phyloP scores from a whole-genome alignment of 1,140 invertebrate species.

The Cherax destructor region DNA sequence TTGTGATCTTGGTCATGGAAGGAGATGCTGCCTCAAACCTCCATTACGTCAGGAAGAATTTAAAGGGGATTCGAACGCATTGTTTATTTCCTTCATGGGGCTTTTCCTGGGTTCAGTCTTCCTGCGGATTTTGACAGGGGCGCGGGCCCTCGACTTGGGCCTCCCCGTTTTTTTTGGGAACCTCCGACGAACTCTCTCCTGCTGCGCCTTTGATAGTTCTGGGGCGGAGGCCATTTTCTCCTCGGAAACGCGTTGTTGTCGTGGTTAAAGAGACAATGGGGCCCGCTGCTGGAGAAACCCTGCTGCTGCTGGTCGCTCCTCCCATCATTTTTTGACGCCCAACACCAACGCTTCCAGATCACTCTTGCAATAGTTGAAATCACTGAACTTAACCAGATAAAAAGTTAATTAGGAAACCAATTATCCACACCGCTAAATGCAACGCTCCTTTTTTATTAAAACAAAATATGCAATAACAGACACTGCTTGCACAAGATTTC shows the following conservation, averaged over 20 bases:
- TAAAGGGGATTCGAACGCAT: slow-evolving; percentile 76
- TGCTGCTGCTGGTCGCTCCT: not conserved
- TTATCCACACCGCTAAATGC: too few species aligned
- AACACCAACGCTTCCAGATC: not conserved
- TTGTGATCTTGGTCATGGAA: slow-evolving; percentile 61
- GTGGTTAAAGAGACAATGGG: not conserved
- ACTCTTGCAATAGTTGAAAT: not conserved
- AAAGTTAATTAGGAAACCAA: too few species aligned
- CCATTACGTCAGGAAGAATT: slow-evolving; percentile 73
- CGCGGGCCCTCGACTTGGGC: slow-evolving; percentile 41
- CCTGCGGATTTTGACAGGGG: slow-evolving; percentile 82
- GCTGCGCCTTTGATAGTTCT: slow-evolving; percentile 77
- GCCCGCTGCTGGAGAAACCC: too few species aligned
- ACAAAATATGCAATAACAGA: too few species aligned
- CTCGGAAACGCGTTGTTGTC: not conserved
- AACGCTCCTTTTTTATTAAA: too few species aligned
- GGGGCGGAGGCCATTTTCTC: slow-evolving; percentile 77
- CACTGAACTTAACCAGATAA: not conserved
- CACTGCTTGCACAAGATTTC: too few species aligned
- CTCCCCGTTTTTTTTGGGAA: not conserved
- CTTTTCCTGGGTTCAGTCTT: slow-evolving; percentile 91
- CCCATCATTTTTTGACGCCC: not conserved
- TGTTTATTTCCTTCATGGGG: slow-evolving; percentile 91
- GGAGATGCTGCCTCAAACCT: slow-evolving; percentile 77
- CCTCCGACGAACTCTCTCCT: slow-evolving; percentile 72